Evolutionary conservation across 92 coral and sea anemone genomes (phyloP).

Genomic region (Desmophyllum pertusum): DNA sequence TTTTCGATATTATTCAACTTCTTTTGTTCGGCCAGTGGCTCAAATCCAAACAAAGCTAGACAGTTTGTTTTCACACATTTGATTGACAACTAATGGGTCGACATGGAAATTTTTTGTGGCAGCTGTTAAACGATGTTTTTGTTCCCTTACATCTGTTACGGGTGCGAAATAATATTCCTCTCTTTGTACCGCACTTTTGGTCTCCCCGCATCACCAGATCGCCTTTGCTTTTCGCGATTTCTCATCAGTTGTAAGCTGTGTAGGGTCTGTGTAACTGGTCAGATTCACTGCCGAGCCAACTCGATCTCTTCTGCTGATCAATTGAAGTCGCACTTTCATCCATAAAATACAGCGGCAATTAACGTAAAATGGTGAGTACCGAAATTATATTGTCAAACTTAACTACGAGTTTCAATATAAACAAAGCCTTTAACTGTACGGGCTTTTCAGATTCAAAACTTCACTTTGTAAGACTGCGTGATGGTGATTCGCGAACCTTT

Average conservation of each 20-base stretch:
- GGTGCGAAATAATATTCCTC: background rate
- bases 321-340: background rate
- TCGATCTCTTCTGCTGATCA: background rate
- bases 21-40: background rate
- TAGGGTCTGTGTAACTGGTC: no score
- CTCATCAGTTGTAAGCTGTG: background rate
- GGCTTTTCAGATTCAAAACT: background rate
- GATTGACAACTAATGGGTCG: conserved; percentile 4
- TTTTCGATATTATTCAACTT: background rate
- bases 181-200: background rate
- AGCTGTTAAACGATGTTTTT: conserved; percentile 1
- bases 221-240: background rate
- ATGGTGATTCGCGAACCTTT: no score
- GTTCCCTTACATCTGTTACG: background rate
- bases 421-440: background rate
- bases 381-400: background rate
- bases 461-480: no score
- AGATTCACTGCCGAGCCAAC: no score
- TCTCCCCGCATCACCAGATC: background rate
- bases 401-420: background rate
- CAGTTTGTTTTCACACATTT: background rate
- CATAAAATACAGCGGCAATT: background rate
- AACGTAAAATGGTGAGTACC: conserved; percentile 6
- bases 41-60: background rate
- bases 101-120: background rate